phyloP scores from a whole-genome alignment of 2,888 invertebrate genomes.

The Diarsia rubi region DNA sequence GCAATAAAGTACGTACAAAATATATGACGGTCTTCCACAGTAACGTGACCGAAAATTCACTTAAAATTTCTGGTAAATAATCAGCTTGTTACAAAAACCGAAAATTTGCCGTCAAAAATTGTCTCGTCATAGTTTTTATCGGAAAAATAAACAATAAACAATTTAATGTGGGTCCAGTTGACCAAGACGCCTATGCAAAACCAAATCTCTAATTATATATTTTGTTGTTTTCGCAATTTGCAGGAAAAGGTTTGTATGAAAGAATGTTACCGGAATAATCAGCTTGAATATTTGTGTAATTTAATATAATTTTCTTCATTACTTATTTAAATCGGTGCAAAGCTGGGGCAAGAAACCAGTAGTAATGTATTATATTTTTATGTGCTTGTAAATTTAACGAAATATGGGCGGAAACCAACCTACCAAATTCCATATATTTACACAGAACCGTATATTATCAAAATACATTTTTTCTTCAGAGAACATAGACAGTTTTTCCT shows the following conservation, averaged over 20 bases:
- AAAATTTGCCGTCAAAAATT: not conserved
- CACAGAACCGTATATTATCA: conserved; percentile 5
- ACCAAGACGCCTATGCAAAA: too few species aligned
- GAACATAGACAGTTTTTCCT: conserved; percentile 23
- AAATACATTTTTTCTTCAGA: conserved; percentile 20
- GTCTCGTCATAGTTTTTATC: not conserved
- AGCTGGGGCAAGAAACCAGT: not conserved
- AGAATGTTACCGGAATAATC: not conserved
- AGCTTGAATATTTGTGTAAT: not conserved
- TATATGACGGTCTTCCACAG: conserved; percentile 34
- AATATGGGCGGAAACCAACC: not conserved
- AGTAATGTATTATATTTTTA: not conserved
- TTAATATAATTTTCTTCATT: not conserved
- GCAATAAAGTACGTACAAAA: conserved; percentile 23
- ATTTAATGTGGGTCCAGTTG: too few species aligned
- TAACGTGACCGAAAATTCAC: conserved; percentile 29
- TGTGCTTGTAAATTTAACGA: not conserved
- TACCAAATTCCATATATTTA: conserved; percentile 25
- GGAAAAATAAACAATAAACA: too few species aligned
- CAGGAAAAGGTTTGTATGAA: not conserved
- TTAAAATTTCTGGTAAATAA: conserved; percentile 24
- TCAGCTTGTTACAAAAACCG: not conserved
- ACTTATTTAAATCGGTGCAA: not conserved
- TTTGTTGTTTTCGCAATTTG: not conserved
- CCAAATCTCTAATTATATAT: too few species aligned